Percentiles rank a stretch among this genome's conserved stretches.
These are phyloP conservation scores for Parascotia fuliginaria DNA, from an alignment of 2,888 invertebrate species.

Conservation along the genomic window DNA sequence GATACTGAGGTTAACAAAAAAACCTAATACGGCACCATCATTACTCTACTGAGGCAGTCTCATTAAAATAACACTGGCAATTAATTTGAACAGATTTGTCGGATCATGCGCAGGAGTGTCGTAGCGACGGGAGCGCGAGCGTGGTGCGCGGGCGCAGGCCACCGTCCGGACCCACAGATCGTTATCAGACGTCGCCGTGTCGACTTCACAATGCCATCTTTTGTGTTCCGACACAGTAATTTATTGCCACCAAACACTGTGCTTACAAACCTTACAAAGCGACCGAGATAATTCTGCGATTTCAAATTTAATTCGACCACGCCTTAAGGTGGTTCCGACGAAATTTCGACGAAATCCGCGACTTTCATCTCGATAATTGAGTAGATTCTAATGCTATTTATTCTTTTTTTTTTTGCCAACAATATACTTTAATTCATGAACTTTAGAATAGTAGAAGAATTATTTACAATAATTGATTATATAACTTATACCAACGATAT, in stretches of 20 bases:
- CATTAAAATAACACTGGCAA: conserved; percentile 8
- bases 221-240: conserved; percentile 81
- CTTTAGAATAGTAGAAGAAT: no score
- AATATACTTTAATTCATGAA: no score
- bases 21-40: no score
- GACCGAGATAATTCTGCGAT: conserved; percentile 66
- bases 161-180: conserved; percentile 56
- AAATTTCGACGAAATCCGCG: no score
- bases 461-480: no score
- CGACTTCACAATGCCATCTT: conserved; percentile 80
- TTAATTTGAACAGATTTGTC: conserved; percentile 26
- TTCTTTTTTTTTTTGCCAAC: no score
- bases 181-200: conserved; percentile 80
- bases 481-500: no score
- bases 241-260: conserved; percentile 77
- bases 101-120: conserved; percentile 26
- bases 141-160: conserved; percentile 27
- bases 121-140: conserved; percentile 35
- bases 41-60: no score
- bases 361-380: no score
- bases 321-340: no score
- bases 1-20: no score
- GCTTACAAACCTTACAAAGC: conserved; percentile 73
- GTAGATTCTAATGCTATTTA: no score
- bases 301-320: conserved; percentile 63